Base-by-base conservation (phyloP, 1,140 invertebrate species). In the Dreissena polymorpha region DNA sequence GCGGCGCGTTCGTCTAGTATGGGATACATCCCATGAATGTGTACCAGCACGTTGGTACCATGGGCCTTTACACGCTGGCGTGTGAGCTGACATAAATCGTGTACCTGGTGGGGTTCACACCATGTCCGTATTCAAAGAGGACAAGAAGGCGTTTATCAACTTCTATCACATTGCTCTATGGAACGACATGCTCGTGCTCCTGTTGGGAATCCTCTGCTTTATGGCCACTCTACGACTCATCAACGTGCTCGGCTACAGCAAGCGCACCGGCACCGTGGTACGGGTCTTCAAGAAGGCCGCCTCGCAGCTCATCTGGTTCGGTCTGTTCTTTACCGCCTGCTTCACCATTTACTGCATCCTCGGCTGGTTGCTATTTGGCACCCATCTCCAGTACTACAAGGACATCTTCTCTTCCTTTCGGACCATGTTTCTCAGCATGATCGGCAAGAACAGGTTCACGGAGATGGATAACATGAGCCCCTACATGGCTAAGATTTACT, bases 371-470 rank as follows among this genome's bases (percentile, higher is more conserved):
- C 53, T 88, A 14, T 90, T 90, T 78, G 86, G 86, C 16, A 27
- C 72, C 50, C 73, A 84, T 10, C 75, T 90, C 18, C 69, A 85
- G 0, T 83, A 82, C 0, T 91, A 89, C 83, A 85, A 83, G 64
- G 85, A 86, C n/a, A 81, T 91, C 16, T 79, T 86, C 67, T 73
- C 72, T 25, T 67, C 83, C 7, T 71, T 88, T 51, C 84, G 75
- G 12, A 89, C 88, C 10, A 50, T 90, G 18, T 90, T 90, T 55
- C 85, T 87, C 14, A 88, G 87, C 76, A 95, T 97, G 90, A 92
- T 97, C 18, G 96, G 96, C 6, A 96, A 97, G 60, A 86, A 85
- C 39, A 78, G 83, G 23, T 88, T 88, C 64, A 88, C 86, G 25
- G 86, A 89, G 69, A 82, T 89, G 12, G 86, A 89, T 14, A 77